Evolutionary conservation across 92 coral and sea anemone species (phyloP), one percentile per base, ranked within the genome.

Genomic region (Ricordea florida): DNA sequence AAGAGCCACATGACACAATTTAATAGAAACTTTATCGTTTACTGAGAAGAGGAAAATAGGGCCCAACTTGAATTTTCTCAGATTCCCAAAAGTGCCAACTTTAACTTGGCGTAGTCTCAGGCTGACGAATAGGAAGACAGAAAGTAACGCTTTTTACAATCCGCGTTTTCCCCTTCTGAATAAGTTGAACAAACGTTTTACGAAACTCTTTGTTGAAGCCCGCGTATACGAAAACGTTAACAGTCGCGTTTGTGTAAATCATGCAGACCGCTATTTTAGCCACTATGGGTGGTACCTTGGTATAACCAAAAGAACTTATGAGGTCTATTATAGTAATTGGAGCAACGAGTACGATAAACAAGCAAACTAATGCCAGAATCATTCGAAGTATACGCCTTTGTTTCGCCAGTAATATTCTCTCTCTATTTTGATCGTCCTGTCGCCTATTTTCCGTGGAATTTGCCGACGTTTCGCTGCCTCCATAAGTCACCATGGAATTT

Each of bases 121-220:
- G n/a, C n/a, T n/a, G n/a, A n/a, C n/a, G n/a, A n/a, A n/a, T n/a
- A n/a, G n/a, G n/a, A n/a, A n/a, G n/a, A n/a, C n/a, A n/a, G n/a
- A n/a, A n/a, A n/a, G n/a, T n/a, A n/a, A n/a, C n/a, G n/a, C n/a
- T n/a, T n/a, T n/a, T n/a, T n/a, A n/a, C 57, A 5, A 66, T 8
- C 44, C 43, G 42, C 33, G 58, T n/a, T 20, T 41, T 70, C 7
- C 40, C 65, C 14, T 63, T 33, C 18, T 28, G 77, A 40, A 70
- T 35, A 6, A 70, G 16, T 26, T 55, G 50, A 55, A 6, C 18
- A 16, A 88, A 88, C 1, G 93, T 79, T 46, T 46, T 69, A 60
- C 87, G 83, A 45, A 88, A 84, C 33, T 88, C 93, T 25, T 79
- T 58, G 44, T 84, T 85, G 36, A 46, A 84, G 0, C 93, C 93